Base-by-base conservation (phyloP, 2,888 invertebrate species). In the Erannis defoliaria region DNA sequence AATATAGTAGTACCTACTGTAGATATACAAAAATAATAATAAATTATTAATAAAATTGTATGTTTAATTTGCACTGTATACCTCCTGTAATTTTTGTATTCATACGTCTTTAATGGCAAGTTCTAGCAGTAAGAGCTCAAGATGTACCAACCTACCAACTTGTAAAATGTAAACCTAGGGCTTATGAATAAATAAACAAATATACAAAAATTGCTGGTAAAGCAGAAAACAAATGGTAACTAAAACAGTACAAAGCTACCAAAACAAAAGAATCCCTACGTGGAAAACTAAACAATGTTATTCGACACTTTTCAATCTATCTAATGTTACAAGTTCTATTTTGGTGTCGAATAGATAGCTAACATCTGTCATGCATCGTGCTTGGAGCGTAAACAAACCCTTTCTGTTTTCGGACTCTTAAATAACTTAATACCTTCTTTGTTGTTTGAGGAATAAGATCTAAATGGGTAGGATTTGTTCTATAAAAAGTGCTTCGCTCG, bases 341-440 rank as follows among this genome's bases (percentile, higher is more conserved):
- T 50, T 5, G 12, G 55, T 31, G 53, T 26, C 31, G 19, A n/a
- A 29, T 50, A 43, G 55, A 61, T 60, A 60, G 14, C 55, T 16
- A 55, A 55, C 60, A 61, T 61, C 60, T 61, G 60, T 55, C 60
- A 45, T 23, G 16, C 48, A 43, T 38, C 50, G 55, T 55, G 55
- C 60, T 55, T 38, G 14, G 6, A 60, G 42, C 31, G 60, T 55
- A 61, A 61, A 55, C 60, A 61, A 50, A 50, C 45, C 21, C 31
- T 49, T 38, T 57, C 31, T 46, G 40, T 54, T 60, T 60, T 48
- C 9, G 37, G 38, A 40, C 16, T n/a, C n/a, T n/a, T n/a, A n/a
- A n/a, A n/a, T n/a, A n/a, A 40, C 8, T 18, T 50, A 50, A 57
- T 42, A 37, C 55, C 48, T 55, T 46, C 38, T 14, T 55, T 31